Base-by-base conservation (phyloP, 2,797 vertebrate species). In the Intellagama lesueurii region DNA sequence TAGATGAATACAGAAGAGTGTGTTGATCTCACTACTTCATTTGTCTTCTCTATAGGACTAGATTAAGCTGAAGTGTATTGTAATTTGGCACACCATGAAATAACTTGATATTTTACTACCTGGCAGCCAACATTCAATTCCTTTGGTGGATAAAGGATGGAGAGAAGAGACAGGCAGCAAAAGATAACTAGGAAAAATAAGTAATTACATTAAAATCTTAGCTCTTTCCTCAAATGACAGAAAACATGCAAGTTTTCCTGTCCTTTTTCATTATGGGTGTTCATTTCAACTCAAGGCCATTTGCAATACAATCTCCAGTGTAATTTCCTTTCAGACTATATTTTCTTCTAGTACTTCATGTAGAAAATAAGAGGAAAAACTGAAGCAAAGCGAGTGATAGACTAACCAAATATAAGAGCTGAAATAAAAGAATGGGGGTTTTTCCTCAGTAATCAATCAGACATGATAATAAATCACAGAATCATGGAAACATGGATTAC, bases 161-260 rank as follows among this genome's bases (percentile, higher is more conserved):
- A 22, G 12, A 30, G 88, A 72, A 87, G 8, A 60, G 35, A 49
- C 26, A 86, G 44, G 88, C 90, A 78, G 91, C 93, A 92, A 91
- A 89, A 94, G 68, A 93, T 89, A 79, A 93, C 89, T 47, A 91
- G 26, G 75, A 91, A 72, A 87, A 92, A 93, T 90, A 91, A 89
- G 70, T 90, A 92, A 93, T 95, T 92, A 94, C 87, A 83, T 87
- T 90, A 87, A 94, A 89, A 32, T 87, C 82, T 91, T 86, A 92
- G 56, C 22, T 83, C 56, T 78, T 77, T 83, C 91, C 93, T 85
- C 80, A 80, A 75, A 68, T 90, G 89, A 92, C 60, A 92, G 40
- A 93, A 92, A 81, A 90, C 85, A 90, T 9, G 19, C 52, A 79
- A 68, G 87, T 92, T 93, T 94, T 89, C 84, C 81, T 92, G 91